phyloP scores from a whole-genome alignment of 2,113 vertebrate genomes.

The Phalacrocorax pelagicus region DNA sequence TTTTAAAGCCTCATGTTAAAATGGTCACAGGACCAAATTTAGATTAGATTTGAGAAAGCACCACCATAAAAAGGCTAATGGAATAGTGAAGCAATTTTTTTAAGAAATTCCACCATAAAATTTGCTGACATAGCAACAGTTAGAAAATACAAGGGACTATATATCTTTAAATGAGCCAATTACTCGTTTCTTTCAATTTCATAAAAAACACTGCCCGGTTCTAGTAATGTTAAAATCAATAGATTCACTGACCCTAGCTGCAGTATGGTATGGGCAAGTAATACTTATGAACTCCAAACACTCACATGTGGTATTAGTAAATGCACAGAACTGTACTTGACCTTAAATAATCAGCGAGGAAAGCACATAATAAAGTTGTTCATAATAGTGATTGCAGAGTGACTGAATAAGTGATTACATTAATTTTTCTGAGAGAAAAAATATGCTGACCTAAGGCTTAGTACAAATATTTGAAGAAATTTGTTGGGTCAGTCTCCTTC shows the following conservation, averaged over 20 bases:
- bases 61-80: neutral
- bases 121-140: neutral
- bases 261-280: neutral
- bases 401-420: neutral
- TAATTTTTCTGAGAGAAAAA: neutral
- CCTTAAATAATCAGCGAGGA: neutral
- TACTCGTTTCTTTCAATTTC: neutral
- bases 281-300: neutral
- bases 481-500: neutral
- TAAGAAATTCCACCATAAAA: neutral
- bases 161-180: neutral
- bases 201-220: neutral
- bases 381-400: neutral
- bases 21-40: neutral
- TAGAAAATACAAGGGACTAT: neutral
- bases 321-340: neutral
- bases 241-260: neutral
- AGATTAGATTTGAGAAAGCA: neutral
- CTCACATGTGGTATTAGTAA: neutral
- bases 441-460: neutral
- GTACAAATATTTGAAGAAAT: neutral
- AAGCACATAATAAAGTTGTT: neutral
- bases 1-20: neutral
- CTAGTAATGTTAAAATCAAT: neutral
- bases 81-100: neutral